Evolutionary conservation across 2,888 invertebrate genomes (phyloP), one percentile per base, ranked within the genome.

Genomic region (Mamestra brassicae): DNA sequence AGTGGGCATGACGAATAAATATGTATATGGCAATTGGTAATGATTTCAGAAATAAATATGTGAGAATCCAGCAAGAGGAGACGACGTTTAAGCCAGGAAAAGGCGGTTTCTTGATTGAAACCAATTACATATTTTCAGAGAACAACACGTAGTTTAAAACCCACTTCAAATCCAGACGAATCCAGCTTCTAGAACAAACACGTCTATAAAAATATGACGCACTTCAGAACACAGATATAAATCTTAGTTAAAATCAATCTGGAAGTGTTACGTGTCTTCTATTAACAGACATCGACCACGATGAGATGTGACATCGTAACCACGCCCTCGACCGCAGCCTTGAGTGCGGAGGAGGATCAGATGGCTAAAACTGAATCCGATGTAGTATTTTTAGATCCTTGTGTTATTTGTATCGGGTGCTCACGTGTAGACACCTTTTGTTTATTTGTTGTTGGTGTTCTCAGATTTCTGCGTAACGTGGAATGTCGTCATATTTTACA

Each of bases 301-400:
- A 66, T 45, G 77, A 57, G 80, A 85, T 47, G 66, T 78, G 83
- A 83, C 85, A 81, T 74, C 61, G 58, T 58, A 60, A 81, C 83
- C 85, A 83, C 85, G 83, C 86, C 85, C 73, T 45, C 60, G 69
- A 79, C 87, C 88, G 74, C 87, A 87, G 68, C 87, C 87, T 86
- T 86, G 85, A 26, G 36, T 11, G 47, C 34, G 8, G 13, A 36
- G 50, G 13, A 62, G 70, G 71, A 87, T 85, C 84, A 73, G 65
- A 73, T 87, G 55, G 63, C 79, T 58, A 74, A 67, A 70, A 60
- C 74, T 54, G 52, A 69, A 74, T 67, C 74, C 65, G 38, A 11
- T 50, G n/a, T 85, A 85, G 26, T 85, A 85, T 84, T 75, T 81
- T 77, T 82, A 86, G 72, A 66, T 63, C 36, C 71, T 72, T 73